These are phyloP conservation scores for Notamacropus eugenii DNA, from an alignment of 2,797 vertebrate species.

Conservation along the genomic window DNA sequence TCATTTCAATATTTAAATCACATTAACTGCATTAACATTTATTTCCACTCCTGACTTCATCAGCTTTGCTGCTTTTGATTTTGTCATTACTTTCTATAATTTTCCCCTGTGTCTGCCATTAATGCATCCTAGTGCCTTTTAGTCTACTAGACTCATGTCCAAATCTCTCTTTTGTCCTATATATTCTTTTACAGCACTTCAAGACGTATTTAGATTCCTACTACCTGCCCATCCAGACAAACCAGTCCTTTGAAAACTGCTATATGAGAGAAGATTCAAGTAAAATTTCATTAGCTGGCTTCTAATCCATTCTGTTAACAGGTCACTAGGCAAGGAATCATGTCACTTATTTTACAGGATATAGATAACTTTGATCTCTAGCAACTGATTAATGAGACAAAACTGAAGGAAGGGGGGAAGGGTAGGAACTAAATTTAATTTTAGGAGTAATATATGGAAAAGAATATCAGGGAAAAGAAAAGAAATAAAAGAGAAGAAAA, in stretches of 20 bases:
- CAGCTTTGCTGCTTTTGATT: constrained; percentile 57
- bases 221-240: constrained; percentile 28
- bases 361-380: constrained; percentile 54
- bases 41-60: constrained; percentile 38
- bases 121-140: constrained; percentile 11
- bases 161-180: constrained; percentile 49
- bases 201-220: constrained; percentile 20
- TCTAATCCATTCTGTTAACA: constrained; percentile 39
- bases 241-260: not conserved
- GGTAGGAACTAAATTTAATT: constrained; percentile 7
- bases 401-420: constrained; percentile 28
- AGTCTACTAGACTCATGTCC: constrained; percentile 44
- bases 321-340: constrained; percentile 49
- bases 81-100: constrained; percentile 21
- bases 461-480: not conserved
- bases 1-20: constrained; percentile 44
- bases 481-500: constrained; percentile 47
- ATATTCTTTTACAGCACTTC: constrained; percentile 41
- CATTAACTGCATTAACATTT: constrained; percentile 50
- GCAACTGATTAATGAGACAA: constrained; percentile 61
- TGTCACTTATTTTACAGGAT: constrained; percentile 40
- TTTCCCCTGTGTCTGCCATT: constrained; percentile 23
- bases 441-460: constrained; percentile 27
- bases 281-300: not conserved
- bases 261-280: constrained; percentile 2